Conservation (phyloP, 2,113 vertebrate species). For the Coptodon rendalli region DNA sequence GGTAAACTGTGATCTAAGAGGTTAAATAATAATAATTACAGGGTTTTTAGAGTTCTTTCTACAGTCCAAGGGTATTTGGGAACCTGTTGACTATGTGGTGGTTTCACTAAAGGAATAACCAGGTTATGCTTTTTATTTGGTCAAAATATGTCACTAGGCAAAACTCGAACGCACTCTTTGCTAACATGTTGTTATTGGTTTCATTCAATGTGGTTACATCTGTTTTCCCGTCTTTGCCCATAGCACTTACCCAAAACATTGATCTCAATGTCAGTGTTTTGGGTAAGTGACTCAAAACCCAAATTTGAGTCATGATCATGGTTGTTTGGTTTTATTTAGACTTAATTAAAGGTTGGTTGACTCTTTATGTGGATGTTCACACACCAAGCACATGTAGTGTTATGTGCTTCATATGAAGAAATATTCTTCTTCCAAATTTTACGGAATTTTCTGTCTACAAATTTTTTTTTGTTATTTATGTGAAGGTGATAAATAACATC, state of each 20-base stretch:
- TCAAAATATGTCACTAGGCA: not conserved
- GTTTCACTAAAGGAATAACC: not conserved
- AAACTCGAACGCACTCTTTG: not conserved
- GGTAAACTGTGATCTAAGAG: not conserved
- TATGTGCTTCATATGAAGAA: not conserved
- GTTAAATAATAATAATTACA: not conserved
- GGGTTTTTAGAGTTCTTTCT: not conserved
- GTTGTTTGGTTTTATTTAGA: not conserved
- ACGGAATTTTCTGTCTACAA: not conserved
- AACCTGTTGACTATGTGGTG: not conserved
- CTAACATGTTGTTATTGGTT: not conserved
- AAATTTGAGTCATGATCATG: not conserved
- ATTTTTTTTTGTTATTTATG: not conserved
- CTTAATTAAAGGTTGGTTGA: not conserved
- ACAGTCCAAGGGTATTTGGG: not conserved
- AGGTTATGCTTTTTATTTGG: not conserved
- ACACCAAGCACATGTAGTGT: not conserved
- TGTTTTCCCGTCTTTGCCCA: not conserved
- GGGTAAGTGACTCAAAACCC: not conserved
- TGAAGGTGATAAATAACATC: not conserved
- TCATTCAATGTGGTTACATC: not conserved
- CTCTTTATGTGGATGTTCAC: not conserved
- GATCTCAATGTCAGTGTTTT: not conserved
- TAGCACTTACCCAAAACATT: not conserved
- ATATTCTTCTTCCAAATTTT: not conserved